Evolutionary conservation across 1,140 invertebrate species (phyloP).

Genomic region (Drosophila baimaii): DNA sequence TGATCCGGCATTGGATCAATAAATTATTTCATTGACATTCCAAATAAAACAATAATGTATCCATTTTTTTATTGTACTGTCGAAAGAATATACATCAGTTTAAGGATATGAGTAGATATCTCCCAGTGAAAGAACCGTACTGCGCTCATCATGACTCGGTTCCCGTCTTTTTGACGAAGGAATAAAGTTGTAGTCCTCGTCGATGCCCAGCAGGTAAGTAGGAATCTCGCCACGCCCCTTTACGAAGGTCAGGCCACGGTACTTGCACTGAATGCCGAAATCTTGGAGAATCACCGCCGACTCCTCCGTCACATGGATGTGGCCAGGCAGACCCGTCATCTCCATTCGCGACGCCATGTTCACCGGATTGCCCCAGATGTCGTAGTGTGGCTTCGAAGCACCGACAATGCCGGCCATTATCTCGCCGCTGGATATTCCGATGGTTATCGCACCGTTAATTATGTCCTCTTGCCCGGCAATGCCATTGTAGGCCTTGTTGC

Average conservation of each 20-base stretch:
- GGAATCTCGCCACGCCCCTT: slow-evolving; percentile 37
- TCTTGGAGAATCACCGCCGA: slow-evolving; percentile 88
- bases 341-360: slow-evolving; percentile 98
- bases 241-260: slow-evolving; percentile 36
- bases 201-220: slow-evolving; percentile 32
- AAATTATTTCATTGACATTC: neutral
- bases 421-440: too few species aligned
- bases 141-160: neutral
- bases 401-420: too few species aligned
- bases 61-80: neutral
- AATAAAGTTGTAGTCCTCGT: slow-evolving; percentile 8
- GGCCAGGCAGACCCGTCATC: slow-evolving; percentile 90
- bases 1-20: too few species aligned
- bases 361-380: slow-evolving; percentile 97
- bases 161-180: neutral
- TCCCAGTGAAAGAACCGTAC: neutral
- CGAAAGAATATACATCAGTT: too few species aligned
- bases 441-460: too few species aligned
- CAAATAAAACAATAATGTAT: neutral
- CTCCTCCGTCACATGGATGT: slow-evolving; percentile 91
- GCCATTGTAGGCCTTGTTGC: too few species aligned
- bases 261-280: slow-evolving; percentile 32
- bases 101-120: neutral
- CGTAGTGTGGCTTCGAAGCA: slow-evolving; percentile 91
- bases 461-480: too few species aligned